Conservation (phyloP, 2,113 vertebrate genomes). For the Phyllostomus discolor region DNA sequence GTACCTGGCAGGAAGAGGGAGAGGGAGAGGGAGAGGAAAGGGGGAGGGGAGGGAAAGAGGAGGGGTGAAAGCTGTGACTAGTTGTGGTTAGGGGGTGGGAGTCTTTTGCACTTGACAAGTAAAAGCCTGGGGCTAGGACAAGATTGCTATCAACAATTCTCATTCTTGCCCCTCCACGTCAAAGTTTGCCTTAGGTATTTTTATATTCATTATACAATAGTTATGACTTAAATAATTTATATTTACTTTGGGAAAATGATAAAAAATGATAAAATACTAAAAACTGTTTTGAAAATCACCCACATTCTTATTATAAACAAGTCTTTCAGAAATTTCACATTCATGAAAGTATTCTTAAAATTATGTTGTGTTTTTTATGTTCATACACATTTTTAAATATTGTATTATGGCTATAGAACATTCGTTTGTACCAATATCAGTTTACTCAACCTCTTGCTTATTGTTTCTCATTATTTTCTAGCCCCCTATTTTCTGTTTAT, state of each 20-base stretch:
- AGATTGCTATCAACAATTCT: background rate
- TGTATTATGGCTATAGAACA: background rate
- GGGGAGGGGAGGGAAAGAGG: background rate
- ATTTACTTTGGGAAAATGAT: conserved; percentile 4
- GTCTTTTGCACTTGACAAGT: background rate
- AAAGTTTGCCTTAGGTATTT: background rate
- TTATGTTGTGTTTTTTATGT: background rate
- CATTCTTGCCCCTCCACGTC: background rate
- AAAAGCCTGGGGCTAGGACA: background rate
- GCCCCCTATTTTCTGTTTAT: background rate
- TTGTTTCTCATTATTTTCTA: background rate
- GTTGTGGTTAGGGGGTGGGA: background rate
- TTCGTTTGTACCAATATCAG: background rate
- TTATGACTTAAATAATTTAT: background rate
- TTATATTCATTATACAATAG: background rate
- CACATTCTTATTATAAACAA: background rate
- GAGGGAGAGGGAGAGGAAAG: too few species aligned
- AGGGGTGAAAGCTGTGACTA: background rate
- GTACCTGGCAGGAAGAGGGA: background rate
- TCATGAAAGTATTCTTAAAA: background rate
- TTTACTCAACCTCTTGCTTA: background rate
- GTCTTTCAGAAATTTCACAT: background rate
- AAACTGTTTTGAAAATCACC: background rate
- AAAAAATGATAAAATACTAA: background rate
- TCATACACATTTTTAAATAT: background rate